Evolutionary conservation across 2,797 vertebrate species (phyloP).

Genomic region (Peromyscus nudipes): DNA sequence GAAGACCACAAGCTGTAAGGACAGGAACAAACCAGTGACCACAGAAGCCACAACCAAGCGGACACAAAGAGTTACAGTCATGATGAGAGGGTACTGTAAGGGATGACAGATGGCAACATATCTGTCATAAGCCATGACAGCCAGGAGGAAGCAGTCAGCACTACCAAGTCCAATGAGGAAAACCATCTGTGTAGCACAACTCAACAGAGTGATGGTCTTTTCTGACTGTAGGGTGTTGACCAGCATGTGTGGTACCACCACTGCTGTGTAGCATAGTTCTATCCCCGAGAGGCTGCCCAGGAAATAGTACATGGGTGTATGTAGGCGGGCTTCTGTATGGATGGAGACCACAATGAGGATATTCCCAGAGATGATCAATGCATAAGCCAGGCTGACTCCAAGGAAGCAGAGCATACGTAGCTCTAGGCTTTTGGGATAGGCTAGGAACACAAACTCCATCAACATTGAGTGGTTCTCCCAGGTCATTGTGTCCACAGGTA

Average conservation of each 20-base stretch:
- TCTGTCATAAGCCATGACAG: slow-evolving; percentile 81
- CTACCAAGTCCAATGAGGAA: slow-evolving; percentile 80
- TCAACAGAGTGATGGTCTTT: slow-evolving; percentile 65
- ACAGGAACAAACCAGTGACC: slow-evolving; percentile 75
- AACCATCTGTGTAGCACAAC: slow-evolving; percentile 80
- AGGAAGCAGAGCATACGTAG: slow-evolving; percentile 60
- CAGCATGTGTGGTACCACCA: slow-evolving; percentile 78
- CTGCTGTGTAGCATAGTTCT: slow-evolving; percentile 81
- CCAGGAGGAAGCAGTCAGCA: slow-evolving; percentile 79
- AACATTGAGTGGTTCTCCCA: slow-evolving; percentile 66
- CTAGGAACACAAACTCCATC: slow-evolving; percentile 73
- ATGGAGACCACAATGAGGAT: slow-evolving; percentile 71
- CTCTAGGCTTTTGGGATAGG: slow-evolving; percentile 69
- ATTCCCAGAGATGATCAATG: slow-evolving; percentile 69
- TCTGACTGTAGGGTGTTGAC: slow-evolving; percentile 32
- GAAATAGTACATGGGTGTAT: slow-evolving; percentile 82
- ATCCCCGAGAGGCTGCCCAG: slow-evolving; percentile 75
- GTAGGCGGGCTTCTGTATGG: slow-evolving; percentile 66
- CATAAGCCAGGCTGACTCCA: slow-evolving; percentile 75
- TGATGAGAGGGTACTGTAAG: slow-evolving; percentile 74
- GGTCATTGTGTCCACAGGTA: slow-evolving; percentile 12
- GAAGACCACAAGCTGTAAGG: slow-evolving; percentile 70
- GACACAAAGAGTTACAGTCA: slow-evolving; percentile 71
- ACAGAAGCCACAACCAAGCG: slow-evolving; percentile 67
- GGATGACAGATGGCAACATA: slow-evolving; percentile 81